Percentiles rank a stretch among this genome's conserved stretches.
These are phyloP conservation scores for Ophion obscuratus DNA, from an alignment of 2,888 invertebrate genomes.

Conservation along the genomic window DNA sequence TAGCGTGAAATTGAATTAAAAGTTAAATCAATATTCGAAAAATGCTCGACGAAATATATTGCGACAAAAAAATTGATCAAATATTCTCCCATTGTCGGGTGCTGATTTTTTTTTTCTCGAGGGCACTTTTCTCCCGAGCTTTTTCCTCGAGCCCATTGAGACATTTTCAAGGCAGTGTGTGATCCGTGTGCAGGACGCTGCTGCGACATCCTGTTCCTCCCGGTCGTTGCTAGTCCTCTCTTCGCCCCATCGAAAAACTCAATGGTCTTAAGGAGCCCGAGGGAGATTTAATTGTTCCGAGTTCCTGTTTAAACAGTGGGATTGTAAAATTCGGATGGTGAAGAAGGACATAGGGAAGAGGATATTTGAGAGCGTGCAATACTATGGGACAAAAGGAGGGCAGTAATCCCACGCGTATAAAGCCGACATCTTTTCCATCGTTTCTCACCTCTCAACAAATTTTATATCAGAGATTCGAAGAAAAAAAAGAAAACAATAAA, in stretches of 20 bases:
- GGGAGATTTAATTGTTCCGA: conserved; percentile 81
- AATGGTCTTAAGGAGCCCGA: conserved; percentile 47
- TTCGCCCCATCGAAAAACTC: conserved; percentile 40
- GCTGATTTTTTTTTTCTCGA: background rate
- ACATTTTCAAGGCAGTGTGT: conserved; percentile 26
- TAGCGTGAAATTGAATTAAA: too few species aligned
- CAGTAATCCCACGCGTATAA: background rate
- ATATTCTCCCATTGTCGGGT: background rate
- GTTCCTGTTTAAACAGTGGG: conserved; percentile 81
- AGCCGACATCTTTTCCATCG: background rate
- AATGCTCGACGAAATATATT: background rate
- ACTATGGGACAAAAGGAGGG: background rate
- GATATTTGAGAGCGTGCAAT: conserved; percentile 13
- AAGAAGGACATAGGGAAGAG: conserved; percentile 27
- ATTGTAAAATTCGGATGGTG: conserved; percentile 78
- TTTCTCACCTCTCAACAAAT: background rate
- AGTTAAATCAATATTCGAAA: too few species aligned
- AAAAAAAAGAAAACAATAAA: too few species aligned
- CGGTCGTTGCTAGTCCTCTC: background rate
- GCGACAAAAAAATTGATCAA: background rate
- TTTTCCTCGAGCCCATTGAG: conserved; percentile 8
- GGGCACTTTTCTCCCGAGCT: too few species aligned
- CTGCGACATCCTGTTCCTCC: conserved; percentile 62
- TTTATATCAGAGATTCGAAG: too few species aligned
- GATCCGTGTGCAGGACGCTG: conserved; percentile 56